Evolutionary conservation across 2,113 vertebrate genomes (phyloP).

Genomic region (Lathamus discolor): DNA sequence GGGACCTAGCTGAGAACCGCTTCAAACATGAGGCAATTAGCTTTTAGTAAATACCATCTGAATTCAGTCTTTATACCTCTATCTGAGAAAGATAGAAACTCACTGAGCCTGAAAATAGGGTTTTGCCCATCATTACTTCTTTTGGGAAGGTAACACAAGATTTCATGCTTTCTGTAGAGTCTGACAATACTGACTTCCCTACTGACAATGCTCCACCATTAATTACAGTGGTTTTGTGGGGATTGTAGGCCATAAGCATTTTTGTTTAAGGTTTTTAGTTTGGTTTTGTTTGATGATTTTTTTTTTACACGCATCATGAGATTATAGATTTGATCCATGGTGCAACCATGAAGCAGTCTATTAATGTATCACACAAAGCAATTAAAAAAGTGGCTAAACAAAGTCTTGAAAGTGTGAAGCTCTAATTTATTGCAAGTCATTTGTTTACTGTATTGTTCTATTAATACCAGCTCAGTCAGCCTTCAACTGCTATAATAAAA

Average conservation of each 20-base stretch:
- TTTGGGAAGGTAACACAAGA: background rate
- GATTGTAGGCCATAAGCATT: background rate
- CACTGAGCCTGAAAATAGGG: background rate
- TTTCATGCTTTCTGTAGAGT: background rate
- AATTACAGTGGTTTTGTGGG: background rate
- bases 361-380: background rate
- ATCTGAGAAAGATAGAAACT: background rate
- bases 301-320: background rate
- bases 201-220: background rate
- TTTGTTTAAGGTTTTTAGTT: background rate
- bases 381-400: slow-evolving; percentile 29
- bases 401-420: slow-evolving; percentile 50
- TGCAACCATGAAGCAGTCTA: background rate
- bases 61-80: background rate
- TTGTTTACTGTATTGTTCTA: slow-evolving; percentile 46
- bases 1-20: background rate
- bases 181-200: background rate
- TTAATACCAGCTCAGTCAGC: slow-evolving; percentile 45
- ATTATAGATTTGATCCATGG: background rate
- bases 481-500: slow-evolving; percentile 57
- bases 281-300: background rate
- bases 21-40: background rate
- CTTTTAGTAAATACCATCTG: background rate
- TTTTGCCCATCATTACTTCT: background rate
- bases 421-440: slow-evolving; percentile 23